Base-by-base conservation (phyloP, 2,113 vertebrate genomes). In the Pantherophis guttatus region DNA sequence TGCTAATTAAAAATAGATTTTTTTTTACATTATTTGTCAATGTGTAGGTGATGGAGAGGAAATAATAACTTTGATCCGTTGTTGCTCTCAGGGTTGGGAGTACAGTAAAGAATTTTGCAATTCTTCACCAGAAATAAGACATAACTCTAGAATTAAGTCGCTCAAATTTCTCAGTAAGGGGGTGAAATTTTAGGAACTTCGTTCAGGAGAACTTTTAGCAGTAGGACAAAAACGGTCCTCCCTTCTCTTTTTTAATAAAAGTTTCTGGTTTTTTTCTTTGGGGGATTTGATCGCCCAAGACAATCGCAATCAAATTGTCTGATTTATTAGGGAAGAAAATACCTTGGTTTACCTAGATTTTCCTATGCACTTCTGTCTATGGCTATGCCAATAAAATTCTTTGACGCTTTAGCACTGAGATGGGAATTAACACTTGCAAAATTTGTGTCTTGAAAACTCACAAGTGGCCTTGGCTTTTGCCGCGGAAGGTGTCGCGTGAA, bases 221-320 rank as follows among this genome's bases (percentile, higher is more conserved):
- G 10, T 70, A 23, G 1, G 44, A 8, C 33, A 58, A 57, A 44
- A 91, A 26, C 8, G 9, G 3, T 62, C 24, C 9, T 26, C 8
- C 58, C 24, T 62, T 53, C 8, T 91, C n/a, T 53, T 39, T 24
- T n/a, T 26, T 24, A 48, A 70, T 57, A 21, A 19, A 48, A 58
- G 0, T 89, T 95, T 94, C 87, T 94, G 94, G 2, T 9, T 59
- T 95, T 94, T 1, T 90, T 93, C 81, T 29, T 92, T 94, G 94
- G n/a, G n/a, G 33, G 81, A 12, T 90, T 44, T 58, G 52, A 70
- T n/a, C 13, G 65, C 12, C 1, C 4, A 13, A 70, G 29, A 15
- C 29, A 70, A n/a, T n/a, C 33, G 19, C 23, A 86, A 44, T 48
- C 23, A 58, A 39, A 57, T 13, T 23, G 19, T 21, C 15, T 7